phyloP scores from a whole-genome alignment of 2,113 vertebrate species.

The Gallinago paraguaiae region DNA sequence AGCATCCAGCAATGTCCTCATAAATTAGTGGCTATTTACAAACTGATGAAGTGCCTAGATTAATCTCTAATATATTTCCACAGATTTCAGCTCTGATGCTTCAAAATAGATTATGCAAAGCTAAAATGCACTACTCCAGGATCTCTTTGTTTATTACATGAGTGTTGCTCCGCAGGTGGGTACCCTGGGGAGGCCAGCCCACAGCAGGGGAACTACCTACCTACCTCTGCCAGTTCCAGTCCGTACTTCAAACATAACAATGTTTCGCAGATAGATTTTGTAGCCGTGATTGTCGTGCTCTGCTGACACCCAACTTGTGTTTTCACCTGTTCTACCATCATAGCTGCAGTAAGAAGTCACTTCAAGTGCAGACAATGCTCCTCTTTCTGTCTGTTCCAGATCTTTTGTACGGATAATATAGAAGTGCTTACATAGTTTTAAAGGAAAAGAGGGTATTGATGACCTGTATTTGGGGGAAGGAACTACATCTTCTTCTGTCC shows the following conservation, averaged over 20 bases:
- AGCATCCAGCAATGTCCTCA: neutral
- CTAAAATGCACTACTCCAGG: neutral
- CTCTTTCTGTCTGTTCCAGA: neutral
- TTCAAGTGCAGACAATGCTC: neutral
- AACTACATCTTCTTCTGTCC: neutral
- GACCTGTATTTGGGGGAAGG: neutral
- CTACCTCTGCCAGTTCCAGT: neutral
- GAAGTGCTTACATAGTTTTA: neutral
- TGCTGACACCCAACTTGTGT: neutral
- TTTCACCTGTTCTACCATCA: neutral
- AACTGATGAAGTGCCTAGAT: neutral
- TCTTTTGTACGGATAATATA: neutral
- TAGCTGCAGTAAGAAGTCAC: neutral
- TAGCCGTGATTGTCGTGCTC: neutral
- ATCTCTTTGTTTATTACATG: neutral
- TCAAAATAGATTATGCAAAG: neutral
- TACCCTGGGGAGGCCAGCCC: no score
- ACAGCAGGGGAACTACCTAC: neutral
- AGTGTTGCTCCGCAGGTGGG: neutral
- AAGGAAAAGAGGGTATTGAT: neutral
- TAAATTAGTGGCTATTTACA: slow-evolving; percentile 9
- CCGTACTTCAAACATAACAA: neutral
- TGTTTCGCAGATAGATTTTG: neutral
- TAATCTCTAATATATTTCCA: neutral
- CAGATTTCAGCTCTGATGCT: neutral